A percentile compares a stretch with the other conserved stretches of the same genome.
Evolutionary conservation across 2,113 vertebrate genomes (phyloP).

Genomic region (Muntiacus reevesi): DNA sequence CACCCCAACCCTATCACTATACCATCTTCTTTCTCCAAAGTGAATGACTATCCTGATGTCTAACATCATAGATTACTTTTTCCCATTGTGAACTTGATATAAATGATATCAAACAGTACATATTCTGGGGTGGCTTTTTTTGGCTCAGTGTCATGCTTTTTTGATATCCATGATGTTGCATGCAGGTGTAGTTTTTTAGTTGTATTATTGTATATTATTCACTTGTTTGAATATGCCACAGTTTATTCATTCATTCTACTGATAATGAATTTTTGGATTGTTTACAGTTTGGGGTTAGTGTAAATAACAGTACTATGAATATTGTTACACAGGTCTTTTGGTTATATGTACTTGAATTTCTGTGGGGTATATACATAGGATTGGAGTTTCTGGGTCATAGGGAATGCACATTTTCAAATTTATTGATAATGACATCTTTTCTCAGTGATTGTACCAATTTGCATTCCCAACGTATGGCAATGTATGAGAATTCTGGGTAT

Average conservation of each 20-base stretch:
- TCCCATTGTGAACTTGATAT: constrained; percentile 24
- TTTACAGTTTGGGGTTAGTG: constrained; percentile 10
- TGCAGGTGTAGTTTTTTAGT: not conserved
- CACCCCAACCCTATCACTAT: not conserved
- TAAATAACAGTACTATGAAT: not conserved
- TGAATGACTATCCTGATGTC: not conserved
- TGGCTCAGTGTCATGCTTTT: not conserved
- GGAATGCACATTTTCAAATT: constrained; percentile 24
- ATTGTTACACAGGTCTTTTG: not conserved
- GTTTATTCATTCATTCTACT: constrained; percentile 1
- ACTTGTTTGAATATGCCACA: not conserved
- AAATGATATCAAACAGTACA: constrained; percentile 23
- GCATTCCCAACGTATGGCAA: not conserved
- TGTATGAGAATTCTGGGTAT: constrained; percentile 13
- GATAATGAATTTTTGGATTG: not conserved
- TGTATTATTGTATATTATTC: constrained; percentile 22
- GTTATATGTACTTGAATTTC: constrained; percentile 5
- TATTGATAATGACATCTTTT: constrained; percentile 32
- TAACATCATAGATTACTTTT: constrained; percentile 31
- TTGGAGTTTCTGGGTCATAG: not conserved
- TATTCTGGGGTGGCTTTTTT: not conserved
- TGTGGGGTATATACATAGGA: constrained; percentile 21
- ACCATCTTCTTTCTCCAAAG: not conserved
- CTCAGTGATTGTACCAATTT: constrained; percentile 20
- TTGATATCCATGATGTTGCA: not conserved